Evolutionary conservation across 2,888 invertebrate species (phyloP).

Genomic region (Euproctis similis): DNA sequence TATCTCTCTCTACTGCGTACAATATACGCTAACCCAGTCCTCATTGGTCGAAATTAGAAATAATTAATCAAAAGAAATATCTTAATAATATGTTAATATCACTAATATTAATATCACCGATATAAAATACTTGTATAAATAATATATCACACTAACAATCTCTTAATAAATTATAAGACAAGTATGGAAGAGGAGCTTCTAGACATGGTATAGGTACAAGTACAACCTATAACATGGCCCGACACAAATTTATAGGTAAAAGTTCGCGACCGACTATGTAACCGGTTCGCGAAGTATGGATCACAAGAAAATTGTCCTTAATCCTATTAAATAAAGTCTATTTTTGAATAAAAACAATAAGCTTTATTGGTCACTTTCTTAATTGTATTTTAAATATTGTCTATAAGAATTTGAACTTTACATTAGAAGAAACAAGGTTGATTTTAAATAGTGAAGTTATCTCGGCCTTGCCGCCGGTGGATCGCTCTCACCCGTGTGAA

Average conservation of each 20-base stretch:
- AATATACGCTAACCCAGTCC: too few relatives aligned
- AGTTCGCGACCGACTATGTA: slow-evolving; percentile 72
- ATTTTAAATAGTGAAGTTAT: slow-evolving; percentile 48
- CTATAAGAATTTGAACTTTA: slow-evolving; percentile 62
- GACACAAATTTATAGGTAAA: slow-evolving; percentile 76
- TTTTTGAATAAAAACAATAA: slow-evolving; percentile 32
- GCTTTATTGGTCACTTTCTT: slow-evolving; percentile 72
- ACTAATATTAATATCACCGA: too few relatives aligned
- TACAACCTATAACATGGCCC: slow-evolving; percentile 51
- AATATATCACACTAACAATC: too few relatives aligned
- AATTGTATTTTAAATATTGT: slow-evolving; percentile 56
- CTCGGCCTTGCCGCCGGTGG: slow-evolving; percentile 71
- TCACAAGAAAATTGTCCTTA: slow-evolving; percentile 42
- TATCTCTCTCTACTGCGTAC: too few relatives aligned
- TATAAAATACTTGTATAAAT: too few relatives aligned
- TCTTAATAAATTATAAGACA: too few relatives aligned
- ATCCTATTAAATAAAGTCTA: slow-evolving; percentile 39
- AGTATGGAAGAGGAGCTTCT: slow-evolving; percentile 48
- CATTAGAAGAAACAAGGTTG: slow-evolving; percentile 42
- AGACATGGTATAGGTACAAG: too few relatives aligned
- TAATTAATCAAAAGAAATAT: too few relatives aligned
- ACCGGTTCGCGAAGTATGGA: slow-evolving; percentile 48
- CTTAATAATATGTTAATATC: too few relatives aligned
- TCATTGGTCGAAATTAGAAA: too few relatives aligned
- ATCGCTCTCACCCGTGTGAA: slow-evolving; percentile 75